Percentiles rank a stretch among this genome's conserved stretches.
These are phyloP conservation scores for Oryzaephilus surinamensis DNA, from an alignment of 1,140 invertebrate species.

Conservation along the genomic window DNA sequence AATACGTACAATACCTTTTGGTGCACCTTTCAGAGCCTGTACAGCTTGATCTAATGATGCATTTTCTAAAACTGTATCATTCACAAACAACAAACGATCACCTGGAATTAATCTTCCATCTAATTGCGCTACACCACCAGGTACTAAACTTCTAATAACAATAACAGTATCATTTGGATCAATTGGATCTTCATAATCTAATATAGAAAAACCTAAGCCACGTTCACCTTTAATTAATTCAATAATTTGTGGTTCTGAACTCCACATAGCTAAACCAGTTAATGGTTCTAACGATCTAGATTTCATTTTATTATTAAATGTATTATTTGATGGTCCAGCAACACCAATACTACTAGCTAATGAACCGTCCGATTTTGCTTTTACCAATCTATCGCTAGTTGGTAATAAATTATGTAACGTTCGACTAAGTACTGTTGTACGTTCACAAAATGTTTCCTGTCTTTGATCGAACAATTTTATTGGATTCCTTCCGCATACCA, in stretches of 20 bases:
- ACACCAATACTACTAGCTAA: conserved; percentile 66
- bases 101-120: conserved; percentile 94
- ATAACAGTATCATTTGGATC: conserved; percentile 95
- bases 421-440: conserved; percentile 60
- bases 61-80: conserved; percentile 89
- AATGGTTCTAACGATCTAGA: conserved; percentile 95
- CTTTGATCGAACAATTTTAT: conserved; percentile 27
- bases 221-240: conserved; percentile 92
- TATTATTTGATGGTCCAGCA: too few species aligned
- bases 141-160: conserved; percentile 95
- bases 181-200: conserved; percentile 96
- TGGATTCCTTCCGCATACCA: conserved; percentile 76
- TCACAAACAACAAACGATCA: conserved; percentile 93
- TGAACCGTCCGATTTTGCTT: conserved; percentile 94
- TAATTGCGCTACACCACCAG: conserved; percentile 91
- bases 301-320: conserved; percentile 61
- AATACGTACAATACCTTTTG: conserved; percentile 85
- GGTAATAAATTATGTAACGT: conserved; percentile 70
- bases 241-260: conserved; percentile 91
- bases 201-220: conserved; percentile 96
- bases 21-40: conserved; percentile 81
- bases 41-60: conserved; percentile 94
- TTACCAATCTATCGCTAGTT: conserved; percentile 80
- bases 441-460: conserved; percentile 23
- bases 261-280: conserved; percentile 98